Evolutionary conservation across 2,113 vertebrate genomes (phyloP).

Genomic region (Lates calcarifer): DNA sequence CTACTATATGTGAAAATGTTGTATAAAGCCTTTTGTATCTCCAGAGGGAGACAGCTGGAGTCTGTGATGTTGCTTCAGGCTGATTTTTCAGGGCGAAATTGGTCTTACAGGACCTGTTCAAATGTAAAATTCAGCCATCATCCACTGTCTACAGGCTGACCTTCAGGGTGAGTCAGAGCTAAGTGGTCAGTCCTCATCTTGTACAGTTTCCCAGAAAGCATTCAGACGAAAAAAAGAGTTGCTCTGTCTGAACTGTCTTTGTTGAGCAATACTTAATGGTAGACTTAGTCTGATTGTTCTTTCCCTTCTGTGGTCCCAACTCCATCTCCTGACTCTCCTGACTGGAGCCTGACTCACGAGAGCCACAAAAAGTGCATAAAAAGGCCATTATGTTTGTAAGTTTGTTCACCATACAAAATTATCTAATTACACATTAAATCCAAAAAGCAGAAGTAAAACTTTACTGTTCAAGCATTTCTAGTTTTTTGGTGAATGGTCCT

Average conservation of each 20-base stretch:
- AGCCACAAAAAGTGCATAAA: neutral
- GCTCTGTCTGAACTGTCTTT: neutral
- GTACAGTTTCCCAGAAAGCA: slow-evolving; percentile 5
- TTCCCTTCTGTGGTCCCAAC: neutral
- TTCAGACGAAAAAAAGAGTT: neutral
- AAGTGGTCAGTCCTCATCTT: neutral
- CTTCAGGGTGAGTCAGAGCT: slow-evolving; percentile 1
- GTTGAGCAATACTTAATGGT: neutral
- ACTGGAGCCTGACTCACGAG: neutral
- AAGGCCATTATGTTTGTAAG: neutral
- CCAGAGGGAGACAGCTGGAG: too few relatives aligned
- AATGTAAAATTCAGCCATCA: neutral
- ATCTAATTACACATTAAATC: neutral
- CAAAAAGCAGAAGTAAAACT: neutral
- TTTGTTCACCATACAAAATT: neutral
- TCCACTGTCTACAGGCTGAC: neutral
- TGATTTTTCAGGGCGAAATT: neutral
- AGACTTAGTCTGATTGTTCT: neutral
- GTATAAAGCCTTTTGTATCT: too few relatives aligned
- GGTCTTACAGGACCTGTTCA: slow-evolving; percentile 13
- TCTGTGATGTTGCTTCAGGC: neutral
- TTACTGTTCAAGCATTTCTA: neutral
- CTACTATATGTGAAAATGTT: too few relatives aligned
- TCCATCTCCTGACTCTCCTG: neutral
- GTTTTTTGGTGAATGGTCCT: neutral